These are phyloP conservation scores for Phaedon cochleariae DNA, from an alignment of 2,888 invertebrate species.

Conservation along the genomic window DNA sequence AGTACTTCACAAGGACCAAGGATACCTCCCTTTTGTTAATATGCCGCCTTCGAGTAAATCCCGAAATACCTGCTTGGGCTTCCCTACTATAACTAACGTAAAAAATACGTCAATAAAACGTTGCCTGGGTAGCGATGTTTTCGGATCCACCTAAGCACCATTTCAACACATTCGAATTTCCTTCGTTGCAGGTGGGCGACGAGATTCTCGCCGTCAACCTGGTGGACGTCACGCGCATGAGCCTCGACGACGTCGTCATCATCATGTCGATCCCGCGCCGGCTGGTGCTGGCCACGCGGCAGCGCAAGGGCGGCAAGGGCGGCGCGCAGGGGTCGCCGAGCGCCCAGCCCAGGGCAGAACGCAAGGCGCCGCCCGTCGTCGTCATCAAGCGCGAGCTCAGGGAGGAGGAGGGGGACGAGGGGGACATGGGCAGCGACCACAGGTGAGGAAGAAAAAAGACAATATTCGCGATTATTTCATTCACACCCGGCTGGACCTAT, in stretches of 20 bases:
- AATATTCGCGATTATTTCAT: too few species aligned
- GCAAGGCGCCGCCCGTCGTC: constrained; percentile 90
- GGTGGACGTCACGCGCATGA: constrained; percentile 97
- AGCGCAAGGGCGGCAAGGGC: constrained; percentile 73
- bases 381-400: constrained; percentile 88
- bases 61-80: too few species aligned
- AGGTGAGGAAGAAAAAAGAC: constrained; percentile 51
- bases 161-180: too few species aligned
- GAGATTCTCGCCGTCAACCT: constrained; percentile 98
- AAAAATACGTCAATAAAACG: too few species aligned
- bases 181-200: constrained; percentile 81
- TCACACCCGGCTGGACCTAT: too few species aligned
- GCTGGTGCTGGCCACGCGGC: constrained; percentile 91
- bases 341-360: constrained; percentile 75
- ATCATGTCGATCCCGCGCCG: constrained; percentile 99
- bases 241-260: constrained; percentile 98
- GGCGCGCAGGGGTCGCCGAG: constrained; percentile 65
- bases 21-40: too few species aligned
- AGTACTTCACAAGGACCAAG: too few species aligned
- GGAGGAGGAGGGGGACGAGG: constrained; percentile 79
- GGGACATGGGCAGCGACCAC: constrained; percentile 64
- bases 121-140: too few species aligned
- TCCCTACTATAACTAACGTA: too few species aligned
- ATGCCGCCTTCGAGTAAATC: too few species aligned
- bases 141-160: too few species aligned